Evolutionary conservation across 2,113 vertebrate genomes (phyloP).

Genomic region (Colossoma macropomum): DNA sequence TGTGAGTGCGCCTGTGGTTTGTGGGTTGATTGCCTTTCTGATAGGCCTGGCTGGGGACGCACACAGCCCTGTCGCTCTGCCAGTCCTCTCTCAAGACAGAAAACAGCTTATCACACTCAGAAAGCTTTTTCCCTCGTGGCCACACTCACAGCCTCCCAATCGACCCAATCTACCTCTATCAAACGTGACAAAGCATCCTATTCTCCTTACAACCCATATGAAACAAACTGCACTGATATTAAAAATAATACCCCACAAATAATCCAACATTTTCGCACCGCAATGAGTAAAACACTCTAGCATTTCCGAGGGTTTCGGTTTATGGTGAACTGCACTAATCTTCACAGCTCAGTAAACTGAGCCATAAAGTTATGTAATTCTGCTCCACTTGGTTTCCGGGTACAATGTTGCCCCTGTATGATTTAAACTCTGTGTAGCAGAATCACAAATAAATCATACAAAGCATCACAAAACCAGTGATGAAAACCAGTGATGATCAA

Average conservation of each 20-base stretch:
- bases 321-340: not conserved
- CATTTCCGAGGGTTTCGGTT: not conserved
- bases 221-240: not conserved
- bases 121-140: not conserved
- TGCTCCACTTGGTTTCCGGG: not conserved
- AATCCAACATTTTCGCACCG: not conserved
- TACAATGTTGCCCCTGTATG: not conserved
- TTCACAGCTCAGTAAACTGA: constrained; percentile 1
- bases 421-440: not conserved
- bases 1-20: not conserved
- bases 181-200: not conserved
- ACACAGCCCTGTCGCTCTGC: not conserved
- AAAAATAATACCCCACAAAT: not conserved
- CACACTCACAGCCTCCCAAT: not conserved
- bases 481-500: too few relatives aligned
- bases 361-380: constrained; percentile 14
- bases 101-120: not conserved
- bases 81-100: not conserved
- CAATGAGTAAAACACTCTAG: not conserved
- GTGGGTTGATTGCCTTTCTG: not conserved
- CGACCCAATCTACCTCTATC: not conserved
- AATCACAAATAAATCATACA: not conserved
- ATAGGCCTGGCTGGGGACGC: not conserved
- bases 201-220: not conserved
- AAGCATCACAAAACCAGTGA: not conserved